A percentile compares a stretch with the other conserved stretches of the same genome.
These are phyloP conservation scores for Paragorgia papillata DNA, from an alignment of 92 coral and sea anemone genomes.

Conservation along the genomic window DNA sequence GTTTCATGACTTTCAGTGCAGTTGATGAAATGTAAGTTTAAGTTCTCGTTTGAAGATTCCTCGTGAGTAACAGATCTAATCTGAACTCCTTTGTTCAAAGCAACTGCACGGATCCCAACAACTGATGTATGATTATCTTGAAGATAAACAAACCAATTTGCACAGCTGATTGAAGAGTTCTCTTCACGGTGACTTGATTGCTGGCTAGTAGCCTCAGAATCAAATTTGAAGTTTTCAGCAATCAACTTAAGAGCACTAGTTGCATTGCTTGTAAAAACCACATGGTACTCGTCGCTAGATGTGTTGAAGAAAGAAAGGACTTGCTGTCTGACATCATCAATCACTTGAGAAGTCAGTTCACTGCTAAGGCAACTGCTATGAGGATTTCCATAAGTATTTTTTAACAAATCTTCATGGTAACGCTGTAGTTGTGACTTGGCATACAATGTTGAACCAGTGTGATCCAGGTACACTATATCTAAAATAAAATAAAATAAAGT, in stretches of 20 bases:
- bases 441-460: constrained; percentile 83
- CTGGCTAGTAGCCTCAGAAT: neutral
- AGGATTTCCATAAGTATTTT: constrained; percentile 89
- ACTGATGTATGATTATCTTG: constrained; percentile 93
- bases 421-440: constrained; percentile 73
- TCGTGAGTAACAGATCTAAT: constrained; percentile 62
- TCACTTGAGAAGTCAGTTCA: constrained; percentile 65
- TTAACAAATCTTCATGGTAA: constrained; percentile 58
- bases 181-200: neutral
- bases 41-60: constrained; percentile 38
- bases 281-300: constrained; percentile 69
- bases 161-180: neutral
- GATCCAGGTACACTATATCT: constrained; percentile 87
- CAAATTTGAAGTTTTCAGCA: constrained; percentile 85
- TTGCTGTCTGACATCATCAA: constrained; percentile 76
- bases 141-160: constrained; percentile 72
- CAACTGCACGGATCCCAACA: constrained; percentile 89
- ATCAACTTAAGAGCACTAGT: constrained; percentile 77
- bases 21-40: neutral
- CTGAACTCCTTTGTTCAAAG: constrained; percentile 62
- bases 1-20: neutral
- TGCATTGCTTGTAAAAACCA: constrained; percentile 87
- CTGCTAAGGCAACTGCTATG: constrained; percentile 91
- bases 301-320: constrained; percentile 82
- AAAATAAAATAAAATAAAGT: neutral